These are phyloP conservation scores for Acanthosoma haemorrhoidale DNA, from an alignment of 2,888 invertebrate species.

Conservation along the genomic window DNA sequence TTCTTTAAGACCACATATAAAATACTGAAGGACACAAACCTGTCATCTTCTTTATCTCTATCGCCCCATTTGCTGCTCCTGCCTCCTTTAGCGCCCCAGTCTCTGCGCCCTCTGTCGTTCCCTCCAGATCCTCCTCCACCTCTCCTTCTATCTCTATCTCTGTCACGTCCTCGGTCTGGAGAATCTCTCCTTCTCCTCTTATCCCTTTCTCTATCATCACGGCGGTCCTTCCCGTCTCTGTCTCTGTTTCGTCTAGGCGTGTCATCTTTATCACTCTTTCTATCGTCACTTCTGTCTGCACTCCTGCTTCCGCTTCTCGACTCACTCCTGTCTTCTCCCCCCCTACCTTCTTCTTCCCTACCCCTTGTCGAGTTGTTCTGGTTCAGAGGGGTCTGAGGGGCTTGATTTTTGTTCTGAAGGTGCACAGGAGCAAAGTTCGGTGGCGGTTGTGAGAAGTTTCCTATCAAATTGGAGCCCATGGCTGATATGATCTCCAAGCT, in stretches of 20 bases:
- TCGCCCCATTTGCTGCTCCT: slow-evolving; percentile 43
- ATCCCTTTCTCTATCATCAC: slow-evolving; percentile 28
- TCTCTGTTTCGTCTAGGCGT: slow-evolving; percentile 8
- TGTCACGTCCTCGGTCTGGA: slow-evolving; percentile 37
- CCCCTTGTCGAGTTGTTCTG: not conserved
- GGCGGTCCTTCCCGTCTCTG: slow-evolving; percentile 5
- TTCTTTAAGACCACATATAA: too few species aligned
- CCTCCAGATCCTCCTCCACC: slow-evolving; percentile 30
- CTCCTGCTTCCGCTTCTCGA: not conserved
- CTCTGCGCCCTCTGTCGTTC: slow-evolving; percentile 39
- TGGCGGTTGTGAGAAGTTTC: slow-evolving; percentile 18
- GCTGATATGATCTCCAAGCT: slow-evolving; percentile 15
- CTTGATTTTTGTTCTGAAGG: not conserved
- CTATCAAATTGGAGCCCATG: not conserved
- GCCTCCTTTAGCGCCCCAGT: slow-evolving; percentile 41
- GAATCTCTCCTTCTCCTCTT: slow-evolving; percentile 31
- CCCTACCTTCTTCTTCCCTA: not conserved
- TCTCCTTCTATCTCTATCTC: slow-evolving; percentile 39
- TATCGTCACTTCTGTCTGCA: not conserved
- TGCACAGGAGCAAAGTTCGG: not conserved
- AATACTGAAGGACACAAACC: too few species aligned
- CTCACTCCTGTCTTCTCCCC: not conserved
- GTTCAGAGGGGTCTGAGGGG: not conserved
- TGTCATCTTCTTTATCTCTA: slow-evolving; percentile 37
- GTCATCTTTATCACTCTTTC: slow-evolving; percentile 28